Percentiles rank a stretch among this genome's conserved stretches.
These are phyloP conservation scores for Empis stercorea DNA, from an alignment of 2,888 invertebrate genomes.

Conservation along the genomic window DNA sequence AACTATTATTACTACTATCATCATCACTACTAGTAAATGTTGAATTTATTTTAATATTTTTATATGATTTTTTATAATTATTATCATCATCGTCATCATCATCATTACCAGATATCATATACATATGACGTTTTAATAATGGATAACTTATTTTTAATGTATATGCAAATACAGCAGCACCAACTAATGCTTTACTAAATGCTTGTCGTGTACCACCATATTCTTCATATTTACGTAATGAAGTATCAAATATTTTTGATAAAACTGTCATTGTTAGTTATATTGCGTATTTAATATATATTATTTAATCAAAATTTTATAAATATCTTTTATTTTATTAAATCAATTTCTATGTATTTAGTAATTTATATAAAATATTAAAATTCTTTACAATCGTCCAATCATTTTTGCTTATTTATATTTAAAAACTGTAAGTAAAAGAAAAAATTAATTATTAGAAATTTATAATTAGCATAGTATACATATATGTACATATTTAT, in stretches of 20 bases:
- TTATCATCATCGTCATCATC: not conserved
- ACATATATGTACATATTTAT: too few relatives aligned
- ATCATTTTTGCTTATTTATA: too few relatives aligned
- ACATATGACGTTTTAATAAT: slow-evolving; percentile 37
- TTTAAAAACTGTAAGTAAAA: too few relatives aligned
- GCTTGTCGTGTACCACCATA: slow-evolving; percentile 42
- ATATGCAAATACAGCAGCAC: slow-evolving; percentile 44
- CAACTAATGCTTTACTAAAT: slow-evolving; percentile 48
- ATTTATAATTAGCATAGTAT: too few relatives aligned
- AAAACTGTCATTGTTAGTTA: slow-evolving; percentile 33
- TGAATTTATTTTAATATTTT: not conserved
- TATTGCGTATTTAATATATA: not conserved
- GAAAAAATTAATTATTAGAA: too few relatives aligned
- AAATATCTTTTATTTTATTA: too few relatives aligned
- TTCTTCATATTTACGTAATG: slow-evolving; percentile 41
- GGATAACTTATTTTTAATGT: slow-evolving; percentile 51
- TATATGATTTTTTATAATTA: too few relatives aligned
- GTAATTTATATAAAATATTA: too few relatives aligned
- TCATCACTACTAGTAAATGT: not conserved
- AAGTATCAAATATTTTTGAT: slow-evolving; percentile 50
- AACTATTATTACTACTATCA: too few relatives aligned
- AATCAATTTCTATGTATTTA: too few relatives aligned
- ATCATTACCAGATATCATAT: not conserved
- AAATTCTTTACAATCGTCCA: too few relatives aligned
- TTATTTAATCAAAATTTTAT: too few relatives aligned